Conservation (phyloP, 1,140 invertebrate genomes). For the Pectinophora gossypiella region DNA sequence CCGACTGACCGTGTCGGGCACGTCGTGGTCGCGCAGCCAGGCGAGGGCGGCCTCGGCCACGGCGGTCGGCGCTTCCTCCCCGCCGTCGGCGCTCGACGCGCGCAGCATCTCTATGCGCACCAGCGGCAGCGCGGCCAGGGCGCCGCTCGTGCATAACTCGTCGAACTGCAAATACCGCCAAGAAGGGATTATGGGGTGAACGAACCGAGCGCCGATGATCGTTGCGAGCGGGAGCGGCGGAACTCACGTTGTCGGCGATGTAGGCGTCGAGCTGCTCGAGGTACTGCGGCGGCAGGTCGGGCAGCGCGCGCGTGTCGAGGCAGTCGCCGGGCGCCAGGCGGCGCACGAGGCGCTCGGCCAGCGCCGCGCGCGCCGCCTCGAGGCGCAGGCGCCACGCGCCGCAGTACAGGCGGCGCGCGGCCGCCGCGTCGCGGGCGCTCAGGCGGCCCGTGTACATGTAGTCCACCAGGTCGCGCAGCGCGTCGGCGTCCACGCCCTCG, state of each 20-base stretch:
- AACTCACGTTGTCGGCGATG: slow-evolving; percentile 82
- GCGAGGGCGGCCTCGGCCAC: slow-evolving; percentile 40
- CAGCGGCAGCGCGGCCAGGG: slow-evolving; percentile 34
- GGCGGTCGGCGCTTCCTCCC: slow-evolving; percentile 33
- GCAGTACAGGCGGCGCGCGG: slow-evolving; percentile 80
- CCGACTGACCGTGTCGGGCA: slow-evolving; percentile 18
- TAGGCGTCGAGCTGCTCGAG: slow-evolving; percentile 79
- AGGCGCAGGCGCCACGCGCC: slow-evolving; percentile 84
- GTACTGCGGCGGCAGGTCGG: slow-evolving; percentile 74
- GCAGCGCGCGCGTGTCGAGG: slow-evolving; percentile 81
- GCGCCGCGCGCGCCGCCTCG: slow-evolving; percentile 81
- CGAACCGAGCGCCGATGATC: too few species aligned
- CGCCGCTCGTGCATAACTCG: slow-evolving; percentile 43
- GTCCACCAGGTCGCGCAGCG: slow-evolving; percentile 84
- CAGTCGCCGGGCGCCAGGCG: slow-evolving; percentile 83
- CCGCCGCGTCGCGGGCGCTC: slow-evolving; percentile 65
- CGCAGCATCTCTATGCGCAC: slow-evolving; percentile 41
- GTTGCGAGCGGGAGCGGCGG: not conserved
- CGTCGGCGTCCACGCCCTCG: slow-evolving; percentile 62
- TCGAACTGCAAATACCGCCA: slow-evolving; percentile 32
- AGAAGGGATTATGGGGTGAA: too few species aligned
- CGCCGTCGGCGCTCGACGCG: slow-evolving; percentile 36
- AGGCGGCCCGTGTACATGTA: slow-evolving; percentile 85
- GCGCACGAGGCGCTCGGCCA: slow-evolving; percentile 82
- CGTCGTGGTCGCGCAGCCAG: slow-evolving; percentile 23